Conservation (phyloP, 2,797 vertebrate genomes). For the Hemitrygon akajei region DNA sequence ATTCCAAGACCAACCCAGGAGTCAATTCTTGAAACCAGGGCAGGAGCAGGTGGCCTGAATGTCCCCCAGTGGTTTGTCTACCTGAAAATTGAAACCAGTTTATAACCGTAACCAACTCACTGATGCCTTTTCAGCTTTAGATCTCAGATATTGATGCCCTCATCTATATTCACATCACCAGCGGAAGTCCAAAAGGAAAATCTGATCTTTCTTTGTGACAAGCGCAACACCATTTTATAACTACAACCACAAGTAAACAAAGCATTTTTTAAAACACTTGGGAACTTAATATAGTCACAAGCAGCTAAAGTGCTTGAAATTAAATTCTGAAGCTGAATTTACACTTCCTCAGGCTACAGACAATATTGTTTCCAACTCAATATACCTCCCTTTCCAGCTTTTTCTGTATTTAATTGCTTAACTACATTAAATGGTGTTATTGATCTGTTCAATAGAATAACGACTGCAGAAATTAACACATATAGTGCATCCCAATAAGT, state of each 20-base stretch:
- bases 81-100: not conserved
- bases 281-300: not conserved
- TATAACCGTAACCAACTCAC: not conserved
- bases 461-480: not conserved
- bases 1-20: not conserved
- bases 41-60: not conserved
- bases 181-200: not conserved
- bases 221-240: not conserved
- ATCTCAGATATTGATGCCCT: not conserved
- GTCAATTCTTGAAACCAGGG: not conserved
- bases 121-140: not conserved
- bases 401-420: not conserved
- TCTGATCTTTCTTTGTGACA: not conserved
- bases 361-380: not conserved
- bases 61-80: not conserved
- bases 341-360: not conserved
- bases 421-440: not conserved
- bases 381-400: not conserved
- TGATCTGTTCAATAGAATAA: not conserved
- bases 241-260: not conserved
- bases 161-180: not conserved
- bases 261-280: not conserved
- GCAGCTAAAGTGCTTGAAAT: not conserved
- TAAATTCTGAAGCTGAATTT: not conserved
- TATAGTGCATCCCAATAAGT: not conserved